Evolutionary conservation across 2,888 invertebrate genomes (phyloP).

Genomic region (Ctena decussata): DNA sequence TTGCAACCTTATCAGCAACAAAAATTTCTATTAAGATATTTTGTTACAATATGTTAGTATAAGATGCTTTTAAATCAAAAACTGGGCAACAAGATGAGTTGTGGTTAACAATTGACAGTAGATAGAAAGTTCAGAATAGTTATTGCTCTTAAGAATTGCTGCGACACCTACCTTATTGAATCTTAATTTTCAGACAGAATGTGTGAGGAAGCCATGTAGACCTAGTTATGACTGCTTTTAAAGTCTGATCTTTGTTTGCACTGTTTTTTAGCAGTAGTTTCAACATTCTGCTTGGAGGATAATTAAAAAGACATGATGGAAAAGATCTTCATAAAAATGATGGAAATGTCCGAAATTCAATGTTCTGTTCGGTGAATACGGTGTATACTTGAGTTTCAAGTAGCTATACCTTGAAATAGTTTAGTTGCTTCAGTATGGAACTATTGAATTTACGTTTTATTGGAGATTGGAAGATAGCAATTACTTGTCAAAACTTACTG

Average conservation of each 20-base stretch:
- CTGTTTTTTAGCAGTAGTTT: no score
- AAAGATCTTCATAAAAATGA: no score
- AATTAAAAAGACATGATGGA: no score
- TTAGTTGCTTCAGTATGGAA: background rate
- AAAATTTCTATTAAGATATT: conserved; percentile 12
- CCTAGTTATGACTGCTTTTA: no score
- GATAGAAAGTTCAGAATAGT: background rate
- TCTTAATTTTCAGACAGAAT: no score
- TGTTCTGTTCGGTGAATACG: no score
- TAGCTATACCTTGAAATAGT: no score
- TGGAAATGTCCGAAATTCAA: no score
- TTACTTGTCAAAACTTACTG: conserved; percentile 2
- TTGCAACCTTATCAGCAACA: background rate
- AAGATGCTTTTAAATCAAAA: background rate
- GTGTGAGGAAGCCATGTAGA: no score
- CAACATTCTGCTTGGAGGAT: no score
- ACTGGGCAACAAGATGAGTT: background rate
- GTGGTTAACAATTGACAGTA: background rate
- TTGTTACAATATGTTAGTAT: background rate
- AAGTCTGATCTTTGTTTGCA: no score
- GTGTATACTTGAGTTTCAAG: no score
- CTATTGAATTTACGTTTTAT: background rate
- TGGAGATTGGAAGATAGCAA: background rate
- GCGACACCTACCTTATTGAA: background rate
- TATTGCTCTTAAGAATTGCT: background rate